Base-by-base conservation (phyloP, 2,888 invertebrate species). In the Cotesia congregata region DNA sequence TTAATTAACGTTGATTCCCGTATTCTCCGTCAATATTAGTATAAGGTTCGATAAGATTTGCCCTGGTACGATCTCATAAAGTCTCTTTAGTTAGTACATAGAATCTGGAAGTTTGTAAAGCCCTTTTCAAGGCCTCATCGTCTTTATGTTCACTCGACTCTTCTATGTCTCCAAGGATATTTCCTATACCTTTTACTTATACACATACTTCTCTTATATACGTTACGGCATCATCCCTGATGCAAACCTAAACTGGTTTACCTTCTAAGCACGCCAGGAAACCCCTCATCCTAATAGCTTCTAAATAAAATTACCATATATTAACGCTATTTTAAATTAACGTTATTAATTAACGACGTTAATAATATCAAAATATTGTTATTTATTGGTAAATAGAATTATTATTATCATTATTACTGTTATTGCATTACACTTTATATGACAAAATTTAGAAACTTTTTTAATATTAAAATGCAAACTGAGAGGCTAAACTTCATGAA, bases 231-330 rank as follows among this genome's bases (percentile, higher is more conserved):
- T 12, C 30, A 65, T 65, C 65, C 38, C 38, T 30, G 38, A 20
- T 65, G 30, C 38, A 88, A 89, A 88, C 88, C 88, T 88, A 89
- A 89, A 89, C 88, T 88, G 88, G 86, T 88, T 89, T 89, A 88
- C 87, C 88, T 87, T 85, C 80, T 88, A 88, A 89, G 88, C 87
- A 87, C 85, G 88, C 88, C 88, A 88, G 86, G 86, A 85, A 50
- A 50, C 50, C 71, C 70, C 40, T 41, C 85, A 87, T 89, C 88
- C 88, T 89, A 89, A 88, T 88, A 89, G 89, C 89, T 89, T 89
- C 89, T 89, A 89, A 89, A 89, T 88, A 89, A 88, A 88, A 89
- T 89, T 89, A 89, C 88, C 89, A 89, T 89, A 89, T 88, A 88
- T 88, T 89, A 89, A 89, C 89, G 88, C 86, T 85, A 88, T 89